A percentile compares a stretch with the other conserved stretches of the same genome.
Conservation (phyloP, 2,888 invertebrate genomes). For the Philereme transversata region DNA sequence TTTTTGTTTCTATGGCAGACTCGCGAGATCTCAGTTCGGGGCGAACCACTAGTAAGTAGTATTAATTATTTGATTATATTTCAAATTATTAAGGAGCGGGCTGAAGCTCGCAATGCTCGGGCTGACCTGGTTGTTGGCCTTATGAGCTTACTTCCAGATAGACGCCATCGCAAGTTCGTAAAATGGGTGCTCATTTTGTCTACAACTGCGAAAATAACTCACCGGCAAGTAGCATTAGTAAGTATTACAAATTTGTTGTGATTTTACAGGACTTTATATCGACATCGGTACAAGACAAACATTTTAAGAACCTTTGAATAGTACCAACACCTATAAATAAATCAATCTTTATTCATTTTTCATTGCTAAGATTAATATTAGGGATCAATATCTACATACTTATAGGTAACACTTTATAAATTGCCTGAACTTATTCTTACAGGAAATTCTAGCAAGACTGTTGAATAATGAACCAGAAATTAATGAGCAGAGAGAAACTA, state of each 20-base stretch:
- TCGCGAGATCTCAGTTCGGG: too few relatives aligned
- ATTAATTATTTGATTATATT: background rate
- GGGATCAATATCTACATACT: too few relatives aligned
- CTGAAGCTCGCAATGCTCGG: constrained; percentile 65
- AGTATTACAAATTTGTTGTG: constrained; percentile 23
- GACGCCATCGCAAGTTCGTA: constrained; percentile 57
- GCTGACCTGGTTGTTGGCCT: constrained; percentile 67
- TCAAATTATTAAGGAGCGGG: constrained; percentile 66
- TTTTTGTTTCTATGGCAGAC: too few relatives aligned
- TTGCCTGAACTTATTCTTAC: too few relatives aligned
- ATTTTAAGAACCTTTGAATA: too few relatives aligned
- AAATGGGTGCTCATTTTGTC: constrained; percentile 71
- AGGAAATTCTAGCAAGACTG: constrained; percentile 67
- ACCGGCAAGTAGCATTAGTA: constrained; percentile 75
- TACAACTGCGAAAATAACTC: constrained; percentile 58
- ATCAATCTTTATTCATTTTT: too few relatives aligned
- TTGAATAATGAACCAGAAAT: constrained; percentile 63
- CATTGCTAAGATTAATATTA: too few relatives aligned
- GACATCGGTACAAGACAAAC: too few relatives aligned
- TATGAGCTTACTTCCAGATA: constrained; percentile 70
- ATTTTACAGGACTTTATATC: too few relatives aligned
- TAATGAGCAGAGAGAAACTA: constrained; percentile 35
- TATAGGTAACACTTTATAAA: too few relatives aligned
- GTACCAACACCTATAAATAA: too few relatives aligned
- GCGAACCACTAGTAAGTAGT: too few relatives aligned